Conservation (phyloP, 1,140 invertebrate species). For the Meloidogyne exigua region DNA sequence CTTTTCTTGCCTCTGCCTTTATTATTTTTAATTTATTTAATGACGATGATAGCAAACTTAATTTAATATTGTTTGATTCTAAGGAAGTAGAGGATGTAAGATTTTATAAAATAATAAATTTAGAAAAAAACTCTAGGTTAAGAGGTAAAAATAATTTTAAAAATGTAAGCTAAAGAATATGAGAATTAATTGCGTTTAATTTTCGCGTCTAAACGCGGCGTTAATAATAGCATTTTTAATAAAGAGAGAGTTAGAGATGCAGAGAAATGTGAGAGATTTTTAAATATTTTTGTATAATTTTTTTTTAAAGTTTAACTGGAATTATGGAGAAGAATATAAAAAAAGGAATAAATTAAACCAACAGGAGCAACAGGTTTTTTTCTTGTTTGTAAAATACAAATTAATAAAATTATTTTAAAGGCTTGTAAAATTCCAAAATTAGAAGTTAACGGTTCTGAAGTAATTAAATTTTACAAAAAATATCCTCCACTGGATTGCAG, state of each 20-base stretch:
- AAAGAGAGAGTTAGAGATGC: too few relatives aligned
- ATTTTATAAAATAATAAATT: too few relatives aligned
- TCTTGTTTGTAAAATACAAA: neutral
- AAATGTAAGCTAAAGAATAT: too few relatives aligned
- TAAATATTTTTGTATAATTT: too few relatives aligned
- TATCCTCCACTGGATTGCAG: slow-evolving; percentile 34
- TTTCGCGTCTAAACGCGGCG: too few relatives aligned
- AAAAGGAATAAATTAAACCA: neutral
- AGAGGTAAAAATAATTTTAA: too few relatives aligned
- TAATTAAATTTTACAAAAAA: slow-evolving; percentile 38
- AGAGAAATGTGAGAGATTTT: too few relatives aligned
- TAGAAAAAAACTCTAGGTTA: too few relatives aligned
- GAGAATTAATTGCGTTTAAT: too few relatives aligned
- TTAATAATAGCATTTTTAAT: too few relatives aligned
- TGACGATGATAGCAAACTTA: neutral
- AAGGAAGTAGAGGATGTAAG: neutral
- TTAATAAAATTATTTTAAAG: slow-evolving; percentile 30
- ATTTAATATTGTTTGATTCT: neutral
- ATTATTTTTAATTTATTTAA: neutral
- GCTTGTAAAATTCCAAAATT: slow-evolving; percentile 45
- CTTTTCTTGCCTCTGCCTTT: neutral
- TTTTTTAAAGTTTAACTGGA: too few relatives aligned
- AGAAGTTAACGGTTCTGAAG: slow-evolving; percentile 38
- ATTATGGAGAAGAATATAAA: too few relatives aligned
- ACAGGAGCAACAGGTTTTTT: neutral